Conservation (phyloP, 2,113 vertebrate genomes). For the Capreolus pygargus region DNA sequence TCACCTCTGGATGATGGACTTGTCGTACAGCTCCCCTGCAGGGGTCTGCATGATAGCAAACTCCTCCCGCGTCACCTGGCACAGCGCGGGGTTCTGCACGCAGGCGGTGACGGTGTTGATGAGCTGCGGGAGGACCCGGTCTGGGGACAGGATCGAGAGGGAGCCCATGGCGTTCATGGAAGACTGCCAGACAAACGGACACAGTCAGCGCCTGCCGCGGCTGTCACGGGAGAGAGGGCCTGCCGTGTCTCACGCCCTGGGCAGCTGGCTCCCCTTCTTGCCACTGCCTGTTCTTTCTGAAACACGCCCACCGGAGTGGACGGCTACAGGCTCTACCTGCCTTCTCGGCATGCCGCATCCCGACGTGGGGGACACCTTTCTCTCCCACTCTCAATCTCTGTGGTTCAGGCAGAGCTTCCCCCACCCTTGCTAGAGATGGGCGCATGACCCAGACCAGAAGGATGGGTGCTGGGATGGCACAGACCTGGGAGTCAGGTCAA, state of each 20-base stretch:
- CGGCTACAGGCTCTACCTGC: background rate
- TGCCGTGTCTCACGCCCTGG: background rate
- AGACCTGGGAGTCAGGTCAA: background rate
- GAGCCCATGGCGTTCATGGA: conserved; percentile 90
- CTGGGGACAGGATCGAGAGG: conserved; percentile 89
- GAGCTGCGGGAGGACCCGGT: conserved; percentile 89
- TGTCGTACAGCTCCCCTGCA: conserved; percentile 92
- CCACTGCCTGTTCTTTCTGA: background rate
- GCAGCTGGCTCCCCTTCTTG: background rate
- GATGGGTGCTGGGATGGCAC: background rate
- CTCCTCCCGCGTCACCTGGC: conserved; percentile 92
- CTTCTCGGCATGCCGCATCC: background rate
- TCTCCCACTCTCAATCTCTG: background rate
- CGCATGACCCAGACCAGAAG: background rate
- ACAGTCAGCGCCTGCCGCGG: background rate
- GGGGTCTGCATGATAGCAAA: conserved; percentile 94
- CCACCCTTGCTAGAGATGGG: background rate
- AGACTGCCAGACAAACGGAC: conserved; percentile 81
- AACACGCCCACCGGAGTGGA: background rate
- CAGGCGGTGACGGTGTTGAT: conserved; percentile 86
- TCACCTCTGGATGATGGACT: conserved; percentile 95
- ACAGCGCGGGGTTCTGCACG: conserved; percentile 86
- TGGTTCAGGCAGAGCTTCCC: background rate
- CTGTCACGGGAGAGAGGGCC: background rate
- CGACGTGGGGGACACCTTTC: background rate